phyloP scores from a whole-genome alignment of 2,888 invertebrate species.

The Drosophila anceps region DNA sequence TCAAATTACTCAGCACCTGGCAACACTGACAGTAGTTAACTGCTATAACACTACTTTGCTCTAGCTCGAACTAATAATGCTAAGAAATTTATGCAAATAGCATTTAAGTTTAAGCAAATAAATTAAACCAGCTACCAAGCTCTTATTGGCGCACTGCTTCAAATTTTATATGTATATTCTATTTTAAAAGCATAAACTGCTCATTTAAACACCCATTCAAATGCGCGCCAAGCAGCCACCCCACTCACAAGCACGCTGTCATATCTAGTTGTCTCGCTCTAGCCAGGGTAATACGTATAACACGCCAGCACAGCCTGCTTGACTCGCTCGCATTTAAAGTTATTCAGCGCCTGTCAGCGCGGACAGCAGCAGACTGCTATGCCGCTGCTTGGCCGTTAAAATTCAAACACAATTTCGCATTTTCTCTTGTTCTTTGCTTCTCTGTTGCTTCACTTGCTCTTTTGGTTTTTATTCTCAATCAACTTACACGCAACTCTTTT shows the following conservation, averaged over 20 bases:
- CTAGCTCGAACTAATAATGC: not conserved
- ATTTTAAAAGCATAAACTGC: not conserved
- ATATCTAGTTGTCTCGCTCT: constrained; percentile 14
- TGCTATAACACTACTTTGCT: not conserved
- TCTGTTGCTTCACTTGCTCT: constrained; percentile 47
- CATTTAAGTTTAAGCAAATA: not conserved
- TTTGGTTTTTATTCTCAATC: constrained; percentile 60
- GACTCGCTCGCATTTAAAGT: not conserved
- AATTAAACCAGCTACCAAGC: no score
- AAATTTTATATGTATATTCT: no score
- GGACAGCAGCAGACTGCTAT: constrained; percentile 20
- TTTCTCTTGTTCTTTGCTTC: constrained; percentile 59
- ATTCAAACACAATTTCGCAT: constrained; percentile 23
- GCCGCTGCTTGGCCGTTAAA: not conserved
- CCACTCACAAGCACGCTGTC: not conserved
- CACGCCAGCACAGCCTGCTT: not conserved
- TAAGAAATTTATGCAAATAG: not conserved
- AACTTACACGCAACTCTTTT: constrained; percentile 43
- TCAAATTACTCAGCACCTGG: not conserved
- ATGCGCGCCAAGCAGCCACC: not conserved
- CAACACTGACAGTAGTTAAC: constrained; percentile 1
- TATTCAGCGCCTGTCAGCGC: not conserved
- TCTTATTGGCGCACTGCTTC: no score
- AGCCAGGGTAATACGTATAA: not conserved
- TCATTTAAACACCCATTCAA: not conserved